A percentile compares a stretch with the other conserved stretches of the same genome.
Evolutionary conservation across 53 echinoderm and acorn worm species (phyloP).

Genomic region (Apostichopus leukothele): DNA sequence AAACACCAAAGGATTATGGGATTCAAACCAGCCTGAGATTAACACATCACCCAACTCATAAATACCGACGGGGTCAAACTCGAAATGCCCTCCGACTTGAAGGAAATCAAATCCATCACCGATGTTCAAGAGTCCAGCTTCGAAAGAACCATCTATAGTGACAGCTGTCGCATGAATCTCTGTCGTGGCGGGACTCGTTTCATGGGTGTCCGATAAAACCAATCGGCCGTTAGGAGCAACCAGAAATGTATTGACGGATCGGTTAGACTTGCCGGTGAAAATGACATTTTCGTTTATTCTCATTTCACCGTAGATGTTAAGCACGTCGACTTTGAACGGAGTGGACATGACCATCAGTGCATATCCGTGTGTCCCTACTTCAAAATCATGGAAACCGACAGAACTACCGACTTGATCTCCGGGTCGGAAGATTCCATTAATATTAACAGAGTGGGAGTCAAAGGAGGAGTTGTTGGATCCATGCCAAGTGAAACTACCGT

Average conservation of each 20-base stretch:
- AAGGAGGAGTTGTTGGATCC: constrained; percentile 52
- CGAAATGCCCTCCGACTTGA: constrained; percentile 1
- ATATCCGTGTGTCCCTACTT: constrained; percentile 52
- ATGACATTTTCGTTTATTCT: constrained; percentile 8
- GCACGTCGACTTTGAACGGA: constrained; percentile 54
- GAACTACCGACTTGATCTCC: constrained; percentile 55
- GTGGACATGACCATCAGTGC: constrained; percentile 39
- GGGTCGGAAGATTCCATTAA: constrained; percentile 68
- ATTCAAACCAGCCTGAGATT: constrained; percentile 25
- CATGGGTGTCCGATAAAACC: background rate
- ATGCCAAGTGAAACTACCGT: constrained; percentile 64
- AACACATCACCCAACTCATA: constrained; percentile 36
- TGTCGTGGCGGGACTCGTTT: background rate
- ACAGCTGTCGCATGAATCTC: constrained; percentile 36
- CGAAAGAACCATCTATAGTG: background rate
- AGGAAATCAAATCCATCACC: background rate
- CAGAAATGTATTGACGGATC: constrained; percentile 40
- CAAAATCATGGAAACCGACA: constrained; percentile 46
- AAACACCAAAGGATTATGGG: background rate
- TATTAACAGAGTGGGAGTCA: constrained; percentile 52
- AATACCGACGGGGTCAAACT: constrained; percentile 14
- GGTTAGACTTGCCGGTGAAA: constrained; percentile 44
- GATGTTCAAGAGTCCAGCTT: background rate
- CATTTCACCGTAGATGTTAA: background rate
- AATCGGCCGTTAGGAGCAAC: constrained; percentile 46